Base-by-base conservation (phyloP, 2,113 vertebrate species). In the Glareola pratincola region DNA sequence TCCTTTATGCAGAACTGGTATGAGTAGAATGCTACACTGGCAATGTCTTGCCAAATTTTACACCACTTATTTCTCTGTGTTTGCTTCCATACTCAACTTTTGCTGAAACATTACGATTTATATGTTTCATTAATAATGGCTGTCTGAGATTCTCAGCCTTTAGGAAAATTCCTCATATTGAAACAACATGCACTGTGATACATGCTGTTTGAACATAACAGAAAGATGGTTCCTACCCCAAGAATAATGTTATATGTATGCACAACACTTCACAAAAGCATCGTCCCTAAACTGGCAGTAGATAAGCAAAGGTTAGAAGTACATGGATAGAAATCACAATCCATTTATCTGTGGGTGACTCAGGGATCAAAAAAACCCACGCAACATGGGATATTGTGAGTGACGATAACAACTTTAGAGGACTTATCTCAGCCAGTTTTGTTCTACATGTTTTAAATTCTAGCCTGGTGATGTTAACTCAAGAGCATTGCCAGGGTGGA, bases 371-470 rank as follows among this genome's bases (percentile, higher is more conserved):
- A 94, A 90, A 51, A 86, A 9, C 3, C 14, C 26, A n/a, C n/a
- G n/a, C n/a, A 39, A 39, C 39, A 48, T 24, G 41, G 27, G 53
- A 51, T 78, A 59, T 56, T 73, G 64, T 89, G 85, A 84, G 24
- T 64, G 74, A 57, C 53, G 82, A 77, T 91, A 82, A 73, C 57
- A 83, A 82, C 69, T 94, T 94, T 73, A 94, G 51, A 92, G 92
- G 68, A 92, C 81, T 67, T 88, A 82, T 93, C 77, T 71, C 57
- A 91, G 95, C 86, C 89, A 95, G 47, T 95, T 97, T 94, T 94
- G 29, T 72, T 94, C 73, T 83, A 87, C 47, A 14, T 93, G 84
- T 86, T 98, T 97, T 94, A 93, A 97, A 93, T 98, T 98, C 85
- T 93, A 94, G 53, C 59, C 80, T 85, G 85, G 20, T 95, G 89